Conservation (phyloP, 2,888 invertebrate genomes). For the Dimorphilus gyrociliatus region DNA sequence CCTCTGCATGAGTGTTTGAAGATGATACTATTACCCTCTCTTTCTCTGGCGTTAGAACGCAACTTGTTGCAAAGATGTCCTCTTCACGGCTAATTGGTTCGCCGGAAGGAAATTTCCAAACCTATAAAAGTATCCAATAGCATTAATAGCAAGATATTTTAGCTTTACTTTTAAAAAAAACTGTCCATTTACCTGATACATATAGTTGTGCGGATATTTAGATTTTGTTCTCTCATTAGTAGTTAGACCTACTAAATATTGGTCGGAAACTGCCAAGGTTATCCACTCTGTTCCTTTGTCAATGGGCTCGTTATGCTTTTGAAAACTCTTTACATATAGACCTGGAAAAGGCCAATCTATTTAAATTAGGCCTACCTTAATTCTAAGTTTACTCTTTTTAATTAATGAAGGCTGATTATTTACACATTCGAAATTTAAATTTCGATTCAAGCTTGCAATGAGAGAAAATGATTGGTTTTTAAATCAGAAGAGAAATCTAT, state of each 20-base stretch:
- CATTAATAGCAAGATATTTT: too few relatives aligned
- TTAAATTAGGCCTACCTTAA: too few relatives aligned
- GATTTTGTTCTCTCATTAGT: constrained; percentile 2
- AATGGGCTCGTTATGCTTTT: constrained; percentile 1
- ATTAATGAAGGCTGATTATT: too few relatives aligned
- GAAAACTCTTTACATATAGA: too few relatives aligned
- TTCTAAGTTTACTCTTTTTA: too few relatives aligned
- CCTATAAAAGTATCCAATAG: constrained; percentile 1
- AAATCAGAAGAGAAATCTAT: too few relatives aligned
- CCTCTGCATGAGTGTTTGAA: constrained; percentile 2
- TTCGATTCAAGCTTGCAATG: too few relatives aligned
- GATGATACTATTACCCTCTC: constrained; percentile 4
- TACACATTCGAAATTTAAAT: too few relatives aligned
- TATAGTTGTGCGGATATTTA: neutral
- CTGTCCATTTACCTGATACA: constrained; percentile 4
- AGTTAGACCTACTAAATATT: constrained; percentile 6
- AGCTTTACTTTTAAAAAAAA: too few relatives aligned
- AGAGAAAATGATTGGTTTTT: too few relatives aligned
- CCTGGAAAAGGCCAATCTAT: too few relatives aligned
- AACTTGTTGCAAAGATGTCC: constrained; percentile 4
- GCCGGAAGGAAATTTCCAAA: constrained; percentile 4
- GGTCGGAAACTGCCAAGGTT: constrained; percentile 6
- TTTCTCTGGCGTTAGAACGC: constrained; percentile 3
- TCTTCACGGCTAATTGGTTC: neutral
- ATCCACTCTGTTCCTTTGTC: constrained; percentile 8